Base-by-base conservation (phyloP, 2,113 vertebrate species). In the Dipodomys merriami region DNA sequence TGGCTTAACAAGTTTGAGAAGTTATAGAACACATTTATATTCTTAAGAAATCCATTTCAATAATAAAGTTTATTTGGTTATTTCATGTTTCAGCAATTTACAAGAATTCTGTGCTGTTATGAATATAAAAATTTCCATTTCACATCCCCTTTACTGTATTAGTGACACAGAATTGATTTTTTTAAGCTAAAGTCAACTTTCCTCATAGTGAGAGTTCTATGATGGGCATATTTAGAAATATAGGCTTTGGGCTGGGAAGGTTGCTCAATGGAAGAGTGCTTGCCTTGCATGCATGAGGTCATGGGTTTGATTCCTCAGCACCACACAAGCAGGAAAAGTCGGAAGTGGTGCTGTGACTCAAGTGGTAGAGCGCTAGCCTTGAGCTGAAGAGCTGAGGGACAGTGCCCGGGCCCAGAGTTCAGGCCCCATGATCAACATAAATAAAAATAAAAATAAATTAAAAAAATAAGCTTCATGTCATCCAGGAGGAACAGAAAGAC, bases 21-120 rank as follows among this genome's bases (percentile, higher is more conserved):
- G 76, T 92, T 73, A 93, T 23, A 86, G 86, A 90, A 89, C 57
- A 94, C 44, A 85, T 96, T 93, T 88, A 93, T 92, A 53, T 92
- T 93, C 67, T 94, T 92, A 94, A 95, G 73, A 95, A 96, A 95
- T 7, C 39, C 77, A 94, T 95, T 95, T 95, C 57, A 74, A 79
- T 93, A 96, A 96, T 95, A 97, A 95, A 95, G 71, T 94, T 96
- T 97, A 96, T 95, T 96, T 97, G 78, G 78, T 85, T 91, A 95
- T 94, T 96, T 95, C 90, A 95, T 93, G 90, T 94, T 96, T 95
- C 91, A 95, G 81, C 35, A 94, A 91, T 94, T 94, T 91, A 95
- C 10, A 95, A 95, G 67, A 90, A 93, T 88, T 88, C 29, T 93
- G 25, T 77, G 11, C 64, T 90, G 77, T 82, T 90, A 78, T 62